Evolutionary conservation across 2,113 vertebrate species (phyloP), one percentile per base, ranked within the genome.

Genomic region (Clupea harengus): DNA sequence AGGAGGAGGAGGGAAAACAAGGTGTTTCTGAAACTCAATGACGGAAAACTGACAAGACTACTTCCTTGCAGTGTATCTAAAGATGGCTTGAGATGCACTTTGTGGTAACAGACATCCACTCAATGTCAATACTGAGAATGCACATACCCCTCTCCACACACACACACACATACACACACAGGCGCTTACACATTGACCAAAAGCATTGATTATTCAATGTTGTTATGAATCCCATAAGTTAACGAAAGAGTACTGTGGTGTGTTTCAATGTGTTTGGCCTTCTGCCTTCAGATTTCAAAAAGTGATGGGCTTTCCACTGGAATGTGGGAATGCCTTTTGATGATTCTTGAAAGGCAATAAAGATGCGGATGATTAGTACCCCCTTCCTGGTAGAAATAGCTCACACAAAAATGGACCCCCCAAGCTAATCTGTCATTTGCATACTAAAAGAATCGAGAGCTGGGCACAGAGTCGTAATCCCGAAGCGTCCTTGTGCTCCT

Each of bases 351-450:
- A 84, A 84, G 81, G 8, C 60, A 84, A 86, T 46, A 86, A 83
- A 89, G 83, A 90, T 88, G 81, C 45, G 81, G 89, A 89, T 87
- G 87, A 89, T 91, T 88, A 81, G 72, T 82, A 83, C 90, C 87
- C 87, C 91, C 90, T 85, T 91, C 89, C 83, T 85, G 82, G 89
- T 87, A 89, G 84, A 90, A 91, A 92, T 60, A 87, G 78, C 85
- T 88, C 81, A 83, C 88, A 87, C 91, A 91, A 93, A 92, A 78
- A 93, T 85, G 86, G 85, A 89, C 81, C 88, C 89, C 85, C 87
- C 81, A 82, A 90, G 90, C 92, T 93, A 94, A 94, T 93, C 94
- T 92, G 75, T 87, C 72, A 94, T 95, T 95, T 93, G 90, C 94
- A 94, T 93, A 91, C 92, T 94, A 94, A 94, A 94, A 90, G 89